Base-by-base conservation (phyloP, 1,140 invertebrate species). In the Euschistus heros region DNA sequence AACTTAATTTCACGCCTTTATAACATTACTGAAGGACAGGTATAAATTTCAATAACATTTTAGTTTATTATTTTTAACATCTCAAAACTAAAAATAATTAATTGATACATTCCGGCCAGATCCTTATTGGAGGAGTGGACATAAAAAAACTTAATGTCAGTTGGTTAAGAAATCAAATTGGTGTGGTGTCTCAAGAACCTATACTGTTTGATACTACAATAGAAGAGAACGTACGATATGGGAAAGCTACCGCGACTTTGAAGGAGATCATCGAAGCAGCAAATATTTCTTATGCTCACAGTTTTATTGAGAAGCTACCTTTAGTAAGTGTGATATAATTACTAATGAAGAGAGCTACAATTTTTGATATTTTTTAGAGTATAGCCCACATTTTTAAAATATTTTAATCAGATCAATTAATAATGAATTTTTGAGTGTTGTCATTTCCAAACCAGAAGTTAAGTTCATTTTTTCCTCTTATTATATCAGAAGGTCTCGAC, bases 1-100 rank as follows among this genome's bases (percentile, higher is more conserved):
- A 87, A 91, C 70, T 74, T 96, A 20, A 74, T 95, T 50, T 88
- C 93, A 71, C 80, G 93, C 69, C 89, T 89, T 70, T 92, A 92
- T 70, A 89, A 92, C 75, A 81, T 86, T 10, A 67, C 80, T 4
- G 75, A 77, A n/a, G 89, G 88, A 60, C 73, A 73, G 27, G 69
- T 72, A 70, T 76, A 77, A 68, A 26, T 57, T 37, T 5, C 17
- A 18, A 42, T 3, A 8, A 4, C 37, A 62, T 30, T 30, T 3
- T 30, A 30, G 8, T 30, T 8, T 30, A 8, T 30, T 3, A 30
- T 3, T 30, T 30, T 30, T 30, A 30, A n/a, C n/a, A n/a, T n/a
- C n/a, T 30, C 8, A 8, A 30, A 8, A 30, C 3, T 30, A 30
- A 8, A 30, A 30, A 30, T 30, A 30, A 30, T 30, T 87, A 90